phyloP scores from a whole-genome alignment of 2,888 invertebrate species.

The Caenorhabditis zanzibari region DNA sequence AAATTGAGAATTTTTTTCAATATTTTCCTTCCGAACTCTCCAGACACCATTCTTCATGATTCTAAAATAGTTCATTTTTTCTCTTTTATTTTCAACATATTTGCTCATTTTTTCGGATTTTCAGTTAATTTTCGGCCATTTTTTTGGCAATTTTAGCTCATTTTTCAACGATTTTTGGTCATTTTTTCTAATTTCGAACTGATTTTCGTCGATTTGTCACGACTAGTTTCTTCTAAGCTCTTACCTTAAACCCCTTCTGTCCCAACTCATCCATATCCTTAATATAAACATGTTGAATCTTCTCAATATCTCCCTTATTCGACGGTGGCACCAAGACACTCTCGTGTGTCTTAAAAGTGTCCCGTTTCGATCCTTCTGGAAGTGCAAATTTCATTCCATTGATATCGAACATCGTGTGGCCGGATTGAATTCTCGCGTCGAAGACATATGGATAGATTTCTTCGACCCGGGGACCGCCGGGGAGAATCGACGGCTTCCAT shows the following conservation, averaged over 20 bases:
- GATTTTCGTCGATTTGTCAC: background rate
- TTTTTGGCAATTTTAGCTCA: background rate
- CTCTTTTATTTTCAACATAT: too few species aligned
- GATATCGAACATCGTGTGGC: slow-evolving; percentile 89
- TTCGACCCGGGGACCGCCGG: slow-evolving; percentile 58
- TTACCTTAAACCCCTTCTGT: slow-evolving; percentile 90
- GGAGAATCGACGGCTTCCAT: slow-evolving; percentile 78
- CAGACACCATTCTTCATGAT: too few species aligned
- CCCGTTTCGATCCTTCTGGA: slow-evolving; percentile 90
- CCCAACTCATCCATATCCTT: slow-evolving; percentile 89
- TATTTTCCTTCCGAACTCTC: too few species aligned
- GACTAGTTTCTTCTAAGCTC: background rate
- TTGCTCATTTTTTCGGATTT: too few species aligned
- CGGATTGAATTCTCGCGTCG: slow-evolving; percentile 89
- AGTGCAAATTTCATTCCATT: slow-evolving; percentile 89
- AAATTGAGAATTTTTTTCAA: too few species aligned
- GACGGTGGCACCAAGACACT: slow-evolving; percentile 88
- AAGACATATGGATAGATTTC: slow-evolving; percentile 91
- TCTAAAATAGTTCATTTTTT: too few species aligned
- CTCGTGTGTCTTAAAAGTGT: slow-evolving; percentile 89
- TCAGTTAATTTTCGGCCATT: too few species aligned
- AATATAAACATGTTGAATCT: slow-evolving; percentile 86
- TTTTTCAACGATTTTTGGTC: background rate
- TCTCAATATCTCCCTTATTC: slow-evolving; percentile 77
- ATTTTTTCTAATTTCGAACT: background rate